Evolutionary conservation across 2,113 vertebrate genomes (phyloP).

Genomic region (Tachysurus vachellii): DNA sequence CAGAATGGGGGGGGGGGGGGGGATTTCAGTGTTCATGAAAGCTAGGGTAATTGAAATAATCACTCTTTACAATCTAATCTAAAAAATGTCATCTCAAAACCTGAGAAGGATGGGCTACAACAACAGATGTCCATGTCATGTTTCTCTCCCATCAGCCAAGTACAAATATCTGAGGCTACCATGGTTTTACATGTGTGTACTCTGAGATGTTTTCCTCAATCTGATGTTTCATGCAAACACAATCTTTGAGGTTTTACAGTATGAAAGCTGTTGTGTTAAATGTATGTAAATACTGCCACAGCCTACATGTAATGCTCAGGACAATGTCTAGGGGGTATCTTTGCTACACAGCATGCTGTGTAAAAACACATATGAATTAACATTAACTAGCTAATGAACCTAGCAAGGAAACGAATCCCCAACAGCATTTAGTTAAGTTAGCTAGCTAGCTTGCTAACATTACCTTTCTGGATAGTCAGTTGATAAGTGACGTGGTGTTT

Average conservation of each 20-base stretch:
- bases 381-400: background rate
- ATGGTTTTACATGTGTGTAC: background rate
- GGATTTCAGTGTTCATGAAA: background rate
- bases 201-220: background rate
- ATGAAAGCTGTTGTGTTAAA: background rate
- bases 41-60: background rate
- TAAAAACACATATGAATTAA: no score
- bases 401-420: background rate
- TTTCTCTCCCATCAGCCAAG: background rate
- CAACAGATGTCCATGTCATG: background rate
- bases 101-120: background rate
- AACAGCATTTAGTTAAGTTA: background rate
- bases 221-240: background rate
- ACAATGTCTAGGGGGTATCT: background rate
- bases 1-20: background rate
- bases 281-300: background rate
- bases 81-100: background rate
- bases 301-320: background rate
- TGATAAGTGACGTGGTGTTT: background rate
- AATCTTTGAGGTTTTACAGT: background rate
- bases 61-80: background rate
- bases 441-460: no score
- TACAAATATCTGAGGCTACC: background rate
- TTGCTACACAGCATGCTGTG: background rate
- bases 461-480: background rate